Base-by-base conservation (phyloP, 2,797 vertebrate species). In the Sebastes jordani region DNA sequence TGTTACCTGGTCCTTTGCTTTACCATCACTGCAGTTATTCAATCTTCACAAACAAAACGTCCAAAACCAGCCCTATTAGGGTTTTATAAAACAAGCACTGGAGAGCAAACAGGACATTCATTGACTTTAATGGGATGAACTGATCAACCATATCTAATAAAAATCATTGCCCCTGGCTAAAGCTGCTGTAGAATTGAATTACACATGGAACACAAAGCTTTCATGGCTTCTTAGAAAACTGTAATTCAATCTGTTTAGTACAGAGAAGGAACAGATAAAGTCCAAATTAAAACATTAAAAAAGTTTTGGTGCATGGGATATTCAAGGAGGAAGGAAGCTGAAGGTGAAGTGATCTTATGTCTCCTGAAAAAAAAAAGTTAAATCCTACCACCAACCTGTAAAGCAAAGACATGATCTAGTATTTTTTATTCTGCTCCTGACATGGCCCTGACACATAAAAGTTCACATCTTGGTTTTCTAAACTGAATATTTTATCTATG, bases 81-180 rank as follows among this genome's bases (percentile, higher is more conserved):
- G 89, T 95, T 96, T 93, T 94, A 92, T 96, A 95, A 96, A 95
- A 95, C 88, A 95, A 95, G 94, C 92, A 92, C 90, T 95, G 95
- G 91, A 93, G 93, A 96, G 94, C 94, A 95, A 96, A 96, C 83
- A 93, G 92, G 95, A 96, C 95, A 95, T 95, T 96, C 93, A 96
- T 95, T 96, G 95, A 95, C 95, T 96, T 95, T 96, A 96, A 96
- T 96, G 92, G 94, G 94, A 96, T 96, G 95, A 96, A 94, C 95
- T 96, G 95, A 96, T 96, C 95, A 94, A 92, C 95, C 93, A 96
- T 96, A 96, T 96, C 95, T 95, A 96, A 96, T 96, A 96, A 94
- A 96, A 96, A 95, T 95, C 93, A 86, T 96, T 92, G 95, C 96
- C 95, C 90, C 92, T 93, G 93, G 96, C 95, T 89, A 96, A 94